Percentiles rank a stretch among this genome's conserved stretches.
Evolutionary conservation across 2,797 vertebrate species (phyloP).

Genomic region (Triplophysa bombifrons): DNA sequence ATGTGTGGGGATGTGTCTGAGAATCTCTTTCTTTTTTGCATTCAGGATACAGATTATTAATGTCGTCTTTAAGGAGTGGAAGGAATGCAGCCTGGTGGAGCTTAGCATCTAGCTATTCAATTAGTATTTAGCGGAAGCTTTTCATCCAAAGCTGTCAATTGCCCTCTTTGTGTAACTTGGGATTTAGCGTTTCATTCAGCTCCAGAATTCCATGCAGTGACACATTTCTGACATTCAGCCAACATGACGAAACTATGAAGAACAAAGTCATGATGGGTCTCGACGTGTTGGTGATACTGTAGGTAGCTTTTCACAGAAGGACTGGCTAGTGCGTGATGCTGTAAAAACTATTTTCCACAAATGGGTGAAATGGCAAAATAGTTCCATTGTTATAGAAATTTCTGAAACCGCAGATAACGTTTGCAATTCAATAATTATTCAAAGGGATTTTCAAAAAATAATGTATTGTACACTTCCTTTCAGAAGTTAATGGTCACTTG

Average conservation of each 20-base stretch:
- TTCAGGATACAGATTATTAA: background rate
- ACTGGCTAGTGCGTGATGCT: slow-evolving; percentile 1
- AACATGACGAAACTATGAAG: slow-evolving; percentile 13
- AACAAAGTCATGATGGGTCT: background rate
- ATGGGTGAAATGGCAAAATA: background rate
- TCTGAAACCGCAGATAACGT: background rate
- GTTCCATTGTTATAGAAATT: background rate
- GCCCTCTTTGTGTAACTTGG: slow-evolving; percentile 15
- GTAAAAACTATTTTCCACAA: slow-evolving; percentile 3
- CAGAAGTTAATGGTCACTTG: no score
- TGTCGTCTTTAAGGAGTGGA: background rate
- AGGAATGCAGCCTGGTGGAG: background rate
- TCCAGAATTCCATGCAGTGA: background rate
- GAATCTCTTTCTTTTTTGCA: background rate
- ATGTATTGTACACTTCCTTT: no score
- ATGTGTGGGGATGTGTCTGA: background rate
- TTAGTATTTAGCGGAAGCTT: background rate
- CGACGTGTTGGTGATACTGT: background rate
- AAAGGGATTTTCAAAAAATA: background rate
- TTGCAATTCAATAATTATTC: background rate
- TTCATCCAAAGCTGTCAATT: slow-evolving; percentile 15
- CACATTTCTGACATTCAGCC: slow-evolving; percentile 26
- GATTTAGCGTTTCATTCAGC: slow-evolving; percentile 28
- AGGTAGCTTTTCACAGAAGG: background rate
- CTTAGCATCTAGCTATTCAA: slow-evolving; percentile 6